Conservation (phyloP, 2,797 vertebrate species). For the Ataeniobius toweri region DNA sequence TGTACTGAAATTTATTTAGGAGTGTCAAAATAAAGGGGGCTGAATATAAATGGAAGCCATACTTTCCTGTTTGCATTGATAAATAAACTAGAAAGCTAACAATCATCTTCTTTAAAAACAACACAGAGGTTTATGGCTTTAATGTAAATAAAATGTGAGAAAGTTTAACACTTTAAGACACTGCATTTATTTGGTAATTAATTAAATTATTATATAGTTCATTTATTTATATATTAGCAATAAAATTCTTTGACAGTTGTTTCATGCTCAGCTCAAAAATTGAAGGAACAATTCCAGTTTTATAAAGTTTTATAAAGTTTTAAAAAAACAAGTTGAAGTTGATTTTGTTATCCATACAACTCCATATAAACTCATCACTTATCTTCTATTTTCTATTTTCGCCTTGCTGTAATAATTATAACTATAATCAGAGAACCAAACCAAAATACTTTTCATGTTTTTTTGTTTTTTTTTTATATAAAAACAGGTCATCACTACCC, state of each 20-base stretch:
- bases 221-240: background rate
- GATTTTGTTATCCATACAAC: too few species aligned
- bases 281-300: background rate
- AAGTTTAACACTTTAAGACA: background rate
- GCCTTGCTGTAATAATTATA: background rate
- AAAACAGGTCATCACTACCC: slow-evolving; percentile 7
- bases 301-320: too few species aligned
- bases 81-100: too few species aligned
- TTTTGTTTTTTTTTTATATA: background rate
- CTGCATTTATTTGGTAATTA: background rate
- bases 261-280: background rate
- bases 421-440: background rate
- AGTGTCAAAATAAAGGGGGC: too few species aligned
- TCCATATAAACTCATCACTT: background rate
- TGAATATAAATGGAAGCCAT: too few species aligned
- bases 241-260: background rate
- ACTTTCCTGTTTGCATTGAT: too few species aligned
- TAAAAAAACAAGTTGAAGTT: too few species aligned
- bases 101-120: too few species aligned
- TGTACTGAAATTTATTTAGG: too few species aligned
- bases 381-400: background rate
- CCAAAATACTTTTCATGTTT: background rate
- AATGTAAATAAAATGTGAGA: background rate
- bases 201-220: background rate
- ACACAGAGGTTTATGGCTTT: too few species aligned